Percentiles rank a stretch among this genome's conserved stretches.
These are phyloP conservation scores for Eucidaris tribuloides DNA, from an alignment of 35 echinoderm and acorn worm genomes.

Conservation along the genomic window DNA sequence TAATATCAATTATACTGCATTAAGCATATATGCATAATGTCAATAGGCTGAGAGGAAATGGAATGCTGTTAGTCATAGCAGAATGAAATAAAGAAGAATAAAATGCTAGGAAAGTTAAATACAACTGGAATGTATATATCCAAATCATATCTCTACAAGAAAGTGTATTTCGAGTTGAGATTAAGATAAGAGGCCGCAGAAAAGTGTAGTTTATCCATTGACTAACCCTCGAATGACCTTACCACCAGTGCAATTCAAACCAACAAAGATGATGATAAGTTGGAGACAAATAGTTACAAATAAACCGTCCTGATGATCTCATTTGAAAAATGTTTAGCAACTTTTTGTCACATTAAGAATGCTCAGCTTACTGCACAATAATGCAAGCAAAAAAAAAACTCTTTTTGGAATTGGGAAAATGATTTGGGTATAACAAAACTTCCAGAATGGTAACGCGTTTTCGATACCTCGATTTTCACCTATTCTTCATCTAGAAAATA, in stretches of 20 bases:
- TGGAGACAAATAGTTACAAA: conserved; percentile 13
- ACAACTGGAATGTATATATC: conserved; percentile 46
- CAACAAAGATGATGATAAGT: conserved; percentile 26
- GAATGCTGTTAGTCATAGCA: conserved; percentile 42
- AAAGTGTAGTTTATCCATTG: too few relatives aligned
- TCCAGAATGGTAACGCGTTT: conserved; percentile 20
- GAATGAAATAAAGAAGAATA: conserved; percentile 43
- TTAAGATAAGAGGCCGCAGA: conserved; percentile 19
- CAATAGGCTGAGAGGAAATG: conserved; percentile 61
- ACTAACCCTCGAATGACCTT: too few relatives aligned
- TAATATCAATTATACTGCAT: conserved; percentile 28
- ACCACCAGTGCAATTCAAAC: conserved; percentile 35
- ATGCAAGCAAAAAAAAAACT: background rate
- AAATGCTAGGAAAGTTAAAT: conserved; percentile 41
- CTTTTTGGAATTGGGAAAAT: conserved; percentile 10
- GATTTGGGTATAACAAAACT: conserved; percentile 31
- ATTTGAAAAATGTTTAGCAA: conserved; percentile 38
- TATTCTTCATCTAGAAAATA: conserved; percentile 24
- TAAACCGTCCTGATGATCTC: background rate
- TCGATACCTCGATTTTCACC: conserved; percentile 34
- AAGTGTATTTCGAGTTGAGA: conserved; percentile 38
- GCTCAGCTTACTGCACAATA: background rate
- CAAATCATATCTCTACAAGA: conserved; percentile 50
- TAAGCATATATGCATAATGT: conserved; percentile 69
- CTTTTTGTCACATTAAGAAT: conserved; percentile 45